Conservation (phyloP, 1,140 invertebrate species). For the Panagrolaimus sp. region DNA sequence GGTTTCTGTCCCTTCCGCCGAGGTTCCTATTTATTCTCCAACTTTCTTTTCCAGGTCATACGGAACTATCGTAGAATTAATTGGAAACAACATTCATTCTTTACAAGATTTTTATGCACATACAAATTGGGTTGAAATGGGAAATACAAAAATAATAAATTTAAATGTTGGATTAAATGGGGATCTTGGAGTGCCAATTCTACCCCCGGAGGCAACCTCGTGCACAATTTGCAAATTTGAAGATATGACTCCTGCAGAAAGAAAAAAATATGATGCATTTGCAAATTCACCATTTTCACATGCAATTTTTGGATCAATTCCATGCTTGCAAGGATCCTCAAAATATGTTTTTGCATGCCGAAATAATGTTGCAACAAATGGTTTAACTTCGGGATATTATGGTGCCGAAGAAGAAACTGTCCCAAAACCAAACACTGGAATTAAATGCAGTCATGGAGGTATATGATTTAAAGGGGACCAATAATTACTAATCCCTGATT, state of each 20-base stretch:
- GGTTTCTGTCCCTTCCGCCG: too few species aligned
- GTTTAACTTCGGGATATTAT: too few species aligned
- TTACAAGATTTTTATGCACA: conserved; percentile 23
- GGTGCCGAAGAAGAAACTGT: too few species aligned
- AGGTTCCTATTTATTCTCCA: too few species aligned
- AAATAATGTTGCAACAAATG: too few species aligned
- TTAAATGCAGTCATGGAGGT: too few species aligned
- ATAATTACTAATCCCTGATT: too few species aligned
- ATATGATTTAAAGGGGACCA: too few species aligned
- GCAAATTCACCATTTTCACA: background rate
- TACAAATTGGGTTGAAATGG: conserved; percentile 24
- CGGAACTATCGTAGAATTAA: too few species aligned
- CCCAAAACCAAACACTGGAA: too few species aligned
- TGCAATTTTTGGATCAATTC: background rate
- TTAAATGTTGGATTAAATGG: background rate
- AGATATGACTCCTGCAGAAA: background rate
- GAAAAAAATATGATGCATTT: background rate
- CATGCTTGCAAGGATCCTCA: background rate
- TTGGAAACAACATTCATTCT: conserved; percentile 16
- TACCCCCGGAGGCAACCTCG: background rate
- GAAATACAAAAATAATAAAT: conserved; percentile 16
- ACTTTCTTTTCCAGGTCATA: too few species aligned
- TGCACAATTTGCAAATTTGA: background rate
- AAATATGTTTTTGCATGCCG: too few species aligned
- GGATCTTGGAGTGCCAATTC: background rate